These are phyloP conservation scores for Dendrophyllia cribrosa DNA, from an alignment of 64 coral and sea anemone species.

Conservation along the genomic window DNA sequence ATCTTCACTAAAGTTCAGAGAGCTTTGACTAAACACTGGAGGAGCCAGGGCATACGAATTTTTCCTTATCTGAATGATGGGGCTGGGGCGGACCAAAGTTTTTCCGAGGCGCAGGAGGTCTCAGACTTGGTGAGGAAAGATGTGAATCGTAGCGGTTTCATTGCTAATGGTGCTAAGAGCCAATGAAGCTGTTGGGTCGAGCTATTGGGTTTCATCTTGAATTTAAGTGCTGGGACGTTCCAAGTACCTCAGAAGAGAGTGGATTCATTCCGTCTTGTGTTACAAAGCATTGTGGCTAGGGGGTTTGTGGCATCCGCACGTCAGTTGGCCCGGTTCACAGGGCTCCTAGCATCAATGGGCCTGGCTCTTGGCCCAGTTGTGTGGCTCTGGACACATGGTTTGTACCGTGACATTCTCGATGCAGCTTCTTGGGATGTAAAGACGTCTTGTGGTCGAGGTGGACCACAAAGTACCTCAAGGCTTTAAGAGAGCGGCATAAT, in stretches of 20 bases:
- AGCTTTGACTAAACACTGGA: constrained; percentile 60
- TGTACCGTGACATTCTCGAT: constrained; percentile 23
- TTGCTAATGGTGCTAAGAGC: constrained; percentile 47
- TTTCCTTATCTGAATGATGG: constrained; percentile 67
- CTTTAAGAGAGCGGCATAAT: constrained; percentile 36
- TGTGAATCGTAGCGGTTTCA: constrained; percentile 33
- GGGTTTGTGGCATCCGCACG: constrained; percentile 41
- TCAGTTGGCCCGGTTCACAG: constrained; percentile 34
- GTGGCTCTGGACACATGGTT: constrained; percentile 42
- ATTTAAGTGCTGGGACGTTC: constrained; percentile 53
- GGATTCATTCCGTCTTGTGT: neutral
- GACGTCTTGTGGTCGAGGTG: constrained; percentile 47
- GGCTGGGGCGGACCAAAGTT: constrained; percentile 32
- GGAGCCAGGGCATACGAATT: constrained; percentile 31
- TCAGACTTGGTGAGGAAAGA: neutral
- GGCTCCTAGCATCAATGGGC: constrained; percentile 62
- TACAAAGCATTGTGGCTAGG: constrained; percentile 15
- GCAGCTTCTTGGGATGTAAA: constrained; percentile 48
- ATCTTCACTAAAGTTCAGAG: constrained; percentile 52
- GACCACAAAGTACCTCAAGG: constrained; percentile 30
- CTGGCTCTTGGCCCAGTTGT: constrained; percentile 69
- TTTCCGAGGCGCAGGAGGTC: neutral
- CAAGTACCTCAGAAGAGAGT: constrained; percentile 56
- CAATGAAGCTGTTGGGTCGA: constrained; percentile 50
- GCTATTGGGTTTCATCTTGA: constrained; percentile 63